Conservation (phyloP, 2,888 invertebrate species). For the Acholoe squamosa region DNA sequence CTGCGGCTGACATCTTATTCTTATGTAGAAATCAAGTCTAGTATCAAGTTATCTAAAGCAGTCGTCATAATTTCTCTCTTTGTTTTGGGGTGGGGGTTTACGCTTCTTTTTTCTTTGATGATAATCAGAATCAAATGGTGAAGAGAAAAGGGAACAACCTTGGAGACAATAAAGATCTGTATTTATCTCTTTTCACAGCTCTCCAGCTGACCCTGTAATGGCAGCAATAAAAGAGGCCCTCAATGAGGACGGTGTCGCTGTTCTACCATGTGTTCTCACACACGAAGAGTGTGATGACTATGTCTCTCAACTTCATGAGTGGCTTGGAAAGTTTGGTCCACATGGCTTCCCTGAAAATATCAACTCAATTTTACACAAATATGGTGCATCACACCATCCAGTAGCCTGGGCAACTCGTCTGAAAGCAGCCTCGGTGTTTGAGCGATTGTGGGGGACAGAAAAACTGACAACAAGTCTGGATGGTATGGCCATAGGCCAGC, state of each 20-base stretch:
- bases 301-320: constrained; percentile 72
- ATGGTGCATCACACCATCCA: constrained; percentile 74
- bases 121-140: no score
- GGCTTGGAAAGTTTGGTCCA: constrained; percentile 73
- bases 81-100: no score
- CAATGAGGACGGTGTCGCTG: constrained; percentile 73
- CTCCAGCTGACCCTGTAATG: not conserved
- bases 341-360: constrained; percentile 69
- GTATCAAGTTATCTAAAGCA: no score
- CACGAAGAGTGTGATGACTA: constrained; percentile 72
- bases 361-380: constrained; percentile 75
- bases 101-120: no score
- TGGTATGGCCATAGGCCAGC: constrained; percentile 78
- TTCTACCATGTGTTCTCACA: constrained; percentile 72
- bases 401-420: constrained; percentile 76
- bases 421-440: constrained; percentile 75
- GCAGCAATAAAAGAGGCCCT: constrained; percentile 66
- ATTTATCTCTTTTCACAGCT: not conserved
- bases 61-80: no score
- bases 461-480: constrained; percentile 77
- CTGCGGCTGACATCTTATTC: no score
- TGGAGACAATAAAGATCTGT: no score
- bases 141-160: no score
- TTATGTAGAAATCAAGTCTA: no score
- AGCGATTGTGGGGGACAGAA: constrained; percentile 77